phyloP scores from a whole-genome alignment of 2,888 invertebrate species.

The Apamea monoglypha region DNA sequence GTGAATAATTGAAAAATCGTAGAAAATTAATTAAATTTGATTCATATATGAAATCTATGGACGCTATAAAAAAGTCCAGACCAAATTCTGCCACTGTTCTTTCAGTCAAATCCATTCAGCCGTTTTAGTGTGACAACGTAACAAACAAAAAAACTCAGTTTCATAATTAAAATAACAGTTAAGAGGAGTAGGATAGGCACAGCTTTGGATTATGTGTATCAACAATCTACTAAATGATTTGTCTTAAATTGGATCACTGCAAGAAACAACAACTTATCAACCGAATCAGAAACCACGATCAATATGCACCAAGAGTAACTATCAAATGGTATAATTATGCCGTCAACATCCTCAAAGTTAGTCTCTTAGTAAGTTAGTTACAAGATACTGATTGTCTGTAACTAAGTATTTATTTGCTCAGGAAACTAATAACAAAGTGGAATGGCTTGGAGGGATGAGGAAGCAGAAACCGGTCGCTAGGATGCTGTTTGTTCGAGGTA shows the following conservation, averaged over 20 bases:
- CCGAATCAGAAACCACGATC: constrained; percentile 28
- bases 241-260: neutral
- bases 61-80: too few species aligned
- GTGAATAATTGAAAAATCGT: too few species aligned
- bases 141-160: too few species aligned
- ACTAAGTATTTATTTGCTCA: constrained; percentile 69
- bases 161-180: neutral
- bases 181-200: too few species aligned
- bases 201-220: too few species aligned
- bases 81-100: too few species aligned
- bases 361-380: constrained; percentile 59
- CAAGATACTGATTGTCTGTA: constrained; percentile 66
- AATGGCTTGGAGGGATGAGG: constrained; percentile 57
- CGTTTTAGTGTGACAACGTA: too few species aligned
- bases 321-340: constrained; percentile 62
- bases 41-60: too few species aligned
- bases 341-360: constrained; percentile 62
- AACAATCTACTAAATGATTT: neutral
- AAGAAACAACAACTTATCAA: neutral
- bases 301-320: constrained; percentile 51
- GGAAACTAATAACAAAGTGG: constrained; percentile 68
- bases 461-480: constrained; percentile 40
- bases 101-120: too few species aligned
- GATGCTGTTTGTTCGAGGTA: constrained; percentile 37
- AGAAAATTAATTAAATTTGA: too few species aligned